phyloP scores from a whole-genome alignment of 2,888 invertebrate species.

The Opisthograptis luteolata region DNA sequence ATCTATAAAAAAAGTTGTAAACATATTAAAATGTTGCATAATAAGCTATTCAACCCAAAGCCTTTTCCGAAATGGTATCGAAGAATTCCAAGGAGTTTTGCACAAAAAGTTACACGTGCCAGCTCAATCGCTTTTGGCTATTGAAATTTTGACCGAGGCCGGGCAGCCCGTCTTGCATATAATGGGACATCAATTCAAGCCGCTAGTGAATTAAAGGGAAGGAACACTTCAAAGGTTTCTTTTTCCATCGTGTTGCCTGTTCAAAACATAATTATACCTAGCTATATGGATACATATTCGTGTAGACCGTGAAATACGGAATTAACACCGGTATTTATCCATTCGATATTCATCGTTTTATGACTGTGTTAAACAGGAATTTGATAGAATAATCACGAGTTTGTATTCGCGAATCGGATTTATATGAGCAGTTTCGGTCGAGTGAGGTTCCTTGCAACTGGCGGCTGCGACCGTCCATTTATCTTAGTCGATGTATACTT shows the following conservation, averaged over 20 bases:
- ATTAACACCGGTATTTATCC: slow-evolving; percentile 51
- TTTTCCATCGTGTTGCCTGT: slow-evolving; percentile 22
- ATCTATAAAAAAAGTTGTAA: slow-evolving; percentile 45
- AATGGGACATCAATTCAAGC: slow-evolving; percentile 70
- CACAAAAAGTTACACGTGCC: slow-evolving; percentile 83
- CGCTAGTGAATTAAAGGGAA: slow-evolving; percentile 56
- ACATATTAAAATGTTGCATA: slow-evolving; percentile 71
- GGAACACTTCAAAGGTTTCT: slow-evolving; percentile 39
- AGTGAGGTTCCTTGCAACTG: slow-evolving; percentile 38
- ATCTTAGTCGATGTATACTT: slow-evolving; percentile 52
- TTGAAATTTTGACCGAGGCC: slow-evolving; percentile 78
- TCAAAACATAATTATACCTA: not conserved
- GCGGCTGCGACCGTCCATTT: slow-evolving; percentile 49
- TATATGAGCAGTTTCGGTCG: slow-evolving; percentile 47
- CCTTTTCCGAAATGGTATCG: slow-evolving; percentile 64
- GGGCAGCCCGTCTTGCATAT: slow-evolving; percentile 67
- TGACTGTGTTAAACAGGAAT: slow-evolving; percentile 45
- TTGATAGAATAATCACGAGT: slow-evolving; percentile 52
- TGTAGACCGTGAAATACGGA: slow-evolving; percentile 55
- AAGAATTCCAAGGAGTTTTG: slow-evolving; percentile 76
- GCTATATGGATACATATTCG: slow-evolving; percentile 35
- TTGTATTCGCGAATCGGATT: slow-evolving; percentile 46
- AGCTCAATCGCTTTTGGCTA: slow-evolving; percentile 74
- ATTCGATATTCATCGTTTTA: slow-evolving; percentile 56
- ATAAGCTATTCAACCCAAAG: slow-evolving; percentile 74